Base-by-base conservation (phyloP, 2,113 vertebrate genomes). In the Tragelaphus scriptus region DNA sequence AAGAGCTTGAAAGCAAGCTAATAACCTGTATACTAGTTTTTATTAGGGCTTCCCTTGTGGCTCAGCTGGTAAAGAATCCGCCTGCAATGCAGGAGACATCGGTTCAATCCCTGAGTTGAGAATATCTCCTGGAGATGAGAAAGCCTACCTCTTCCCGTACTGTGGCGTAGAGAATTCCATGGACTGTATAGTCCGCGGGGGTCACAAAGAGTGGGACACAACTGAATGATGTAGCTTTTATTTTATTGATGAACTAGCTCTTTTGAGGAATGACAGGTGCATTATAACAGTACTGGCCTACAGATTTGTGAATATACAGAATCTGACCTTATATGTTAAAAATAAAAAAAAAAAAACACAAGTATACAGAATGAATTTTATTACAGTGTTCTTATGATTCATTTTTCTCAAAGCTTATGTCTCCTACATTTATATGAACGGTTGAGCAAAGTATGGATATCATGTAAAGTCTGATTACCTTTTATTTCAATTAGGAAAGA, bases 401-500 rank as follows among this genome's bases (percentile, higher is more conserved):
- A 23, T 61, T 95, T 93, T 49, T 68, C 59, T 87, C 7, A 10
- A 28, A 58, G 30, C 23, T 89, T 36, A 5, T 68, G 9, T 94
- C 84, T 87, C 88, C 32, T 86, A 28, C 23, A 85, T 86, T 53
- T 51, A 10, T 95, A 30, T 84, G 87, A 97, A 7, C 56, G 68
- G 17, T 56, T 90, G 0, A 79, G 55, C 59, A 85, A 85, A 79
- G 2, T 55, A 28, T 59, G 16, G 80, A 81, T 90, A 59, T 89
- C 88, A 17, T 88, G 92, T 91, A 61, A 95, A 98, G 51, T 63
- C 85, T 96, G 71, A 87, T 90, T 68, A 95, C 49, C 79, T 92
- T 87, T 91, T 93, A 68, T 93, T 90, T 92, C 87, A 85, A n/a
- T 49, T 80, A 79, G 71, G 89, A 59, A 81, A 40, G 53, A 81